These are phyloP conservation scores for Lamproptera curius DNA, from an alignment of 2,888 invertebrate species.

Conservation along the genomic window DNA sequence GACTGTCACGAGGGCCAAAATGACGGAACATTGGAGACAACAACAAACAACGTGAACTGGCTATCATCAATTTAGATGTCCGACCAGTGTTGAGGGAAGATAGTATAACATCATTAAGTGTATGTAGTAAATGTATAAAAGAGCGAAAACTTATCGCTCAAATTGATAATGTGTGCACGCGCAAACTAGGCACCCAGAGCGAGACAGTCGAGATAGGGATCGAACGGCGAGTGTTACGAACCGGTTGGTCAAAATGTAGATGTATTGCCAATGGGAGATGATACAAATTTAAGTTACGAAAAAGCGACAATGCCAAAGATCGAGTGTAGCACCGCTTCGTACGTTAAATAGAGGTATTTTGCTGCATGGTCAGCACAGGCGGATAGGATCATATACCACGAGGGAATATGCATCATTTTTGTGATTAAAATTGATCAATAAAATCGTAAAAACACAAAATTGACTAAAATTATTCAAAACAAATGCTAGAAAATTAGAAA, in stretches of 20 bases:
- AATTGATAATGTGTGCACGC: not conserved
- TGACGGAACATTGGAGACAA: not conserved
- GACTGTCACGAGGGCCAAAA: not conserved
- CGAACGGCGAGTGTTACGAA: conserved; percentile 5
- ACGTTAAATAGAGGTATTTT: not conserved
- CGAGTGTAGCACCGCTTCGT: not conserved
- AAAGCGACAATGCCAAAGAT: not conserved
- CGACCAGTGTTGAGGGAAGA: not conserved
- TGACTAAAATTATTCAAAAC: no score
- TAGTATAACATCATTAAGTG: no score
- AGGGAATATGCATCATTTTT: no score
- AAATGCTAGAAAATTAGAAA: no score
- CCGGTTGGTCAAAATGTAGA: not conserved
- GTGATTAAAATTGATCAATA: no score
- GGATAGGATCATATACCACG: conserved; percentile 2
- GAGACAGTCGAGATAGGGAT: not conserved
- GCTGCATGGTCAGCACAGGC: not conserved
- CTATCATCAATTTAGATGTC: not conserved
- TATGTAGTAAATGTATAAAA: no score
- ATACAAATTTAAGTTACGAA: not conserved
- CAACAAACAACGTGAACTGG: not conserved
- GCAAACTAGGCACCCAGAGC: not conserved
- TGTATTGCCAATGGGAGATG: not conserved
- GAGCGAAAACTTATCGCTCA: no score
- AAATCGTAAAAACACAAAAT: no score